Evolutionary conservation across 2,113 vertebrate species (phyloP).

Genomic region (Merops nubicus): DNA sequence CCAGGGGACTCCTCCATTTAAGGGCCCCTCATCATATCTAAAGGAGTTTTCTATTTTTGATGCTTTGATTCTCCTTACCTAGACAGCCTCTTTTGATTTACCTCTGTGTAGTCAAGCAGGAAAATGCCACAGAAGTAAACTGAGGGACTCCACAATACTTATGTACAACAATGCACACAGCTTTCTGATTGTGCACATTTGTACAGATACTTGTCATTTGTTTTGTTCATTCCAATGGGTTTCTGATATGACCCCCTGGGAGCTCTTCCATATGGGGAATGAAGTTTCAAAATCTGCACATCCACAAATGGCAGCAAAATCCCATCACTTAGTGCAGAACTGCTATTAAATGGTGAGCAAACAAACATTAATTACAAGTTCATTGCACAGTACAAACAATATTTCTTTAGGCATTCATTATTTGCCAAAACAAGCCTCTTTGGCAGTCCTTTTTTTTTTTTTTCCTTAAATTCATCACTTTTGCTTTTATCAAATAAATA

Average conservation of each 20-base stretch:
- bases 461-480: background rate
- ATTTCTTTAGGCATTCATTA: constrained; percentile 36
- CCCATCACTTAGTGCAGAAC: constrained; percentile 1
- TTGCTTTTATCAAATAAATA: background rate
- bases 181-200: background rate
- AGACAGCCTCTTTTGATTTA: background rate
- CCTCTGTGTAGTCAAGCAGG: background rate
- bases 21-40: background rate
- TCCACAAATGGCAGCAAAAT: constrained; percentile 30
- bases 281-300: background rate
- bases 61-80: background rate
- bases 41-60: background rate
- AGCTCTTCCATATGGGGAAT: constrained; percentile 24
- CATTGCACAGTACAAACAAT: constrained; percentile 39
- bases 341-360: constrained; percentile 19
- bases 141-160: background rate
- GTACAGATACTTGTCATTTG: background rate
- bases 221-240: constrained; percentile 26
- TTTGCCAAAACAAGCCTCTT: constrained; percentile 25
- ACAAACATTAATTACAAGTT: constrained; percentile 57
- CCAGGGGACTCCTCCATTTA: background rate
- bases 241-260: constrained; percentile 31
- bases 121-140: background rate
- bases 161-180: background rate
- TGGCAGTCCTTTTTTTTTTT: background rate